Conservation (phyloP, 2,113 vertebrate genomes). For the Apeltes quadracus region DNA sequence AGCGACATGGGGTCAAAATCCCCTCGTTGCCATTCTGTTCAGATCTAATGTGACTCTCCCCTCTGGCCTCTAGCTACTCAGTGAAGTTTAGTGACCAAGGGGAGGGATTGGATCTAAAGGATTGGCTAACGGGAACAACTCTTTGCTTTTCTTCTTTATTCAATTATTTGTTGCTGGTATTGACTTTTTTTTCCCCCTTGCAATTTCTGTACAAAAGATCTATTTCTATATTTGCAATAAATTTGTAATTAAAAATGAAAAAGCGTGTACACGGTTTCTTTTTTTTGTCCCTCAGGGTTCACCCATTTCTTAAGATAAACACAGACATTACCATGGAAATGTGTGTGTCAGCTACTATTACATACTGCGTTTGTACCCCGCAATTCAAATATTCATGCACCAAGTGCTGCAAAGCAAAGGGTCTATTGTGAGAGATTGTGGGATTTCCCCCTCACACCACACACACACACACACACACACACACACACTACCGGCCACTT, state of each 20-base stretch:
- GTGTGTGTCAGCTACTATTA: neutral
- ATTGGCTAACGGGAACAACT: conserved; percentile 60
- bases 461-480: conserved; percentile 12
- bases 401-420: neutral
- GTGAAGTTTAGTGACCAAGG: conserved; percentile 39
- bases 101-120: conserved; percentile 42
- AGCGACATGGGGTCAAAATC: conserved; percentile 8
- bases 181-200: conserved; percentile 74
- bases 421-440: conserved; percentile 20
- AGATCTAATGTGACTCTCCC: conserved; percentile 38
- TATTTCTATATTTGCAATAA: conserved; percentile 88
- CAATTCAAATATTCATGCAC: conserved; percentile 37
- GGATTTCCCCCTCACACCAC: conserved; percentile 19
- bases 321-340: neutral
- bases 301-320: neutral
- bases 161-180: conserved; percentile 68
- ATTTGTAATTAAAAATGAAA: conserved; percentile 78
- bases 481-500: conserved; percentile 27
- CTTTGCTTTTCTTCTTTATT: conserved; percentile 61
- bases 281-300: too few relatives aligned
- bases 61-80: conserved; percentile 44
- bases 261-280: conserved; percentile 12
- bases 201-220: conserved; percentile 84
- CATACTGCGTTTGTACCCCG: neutral
- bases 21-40: conserved; percentile 27